Evolutionary conservation across 2,888 invertebrate genomes (phyloP), one percentile per base, ranked within the genome.

Genomic region (Apeira syringaria): DNA sequence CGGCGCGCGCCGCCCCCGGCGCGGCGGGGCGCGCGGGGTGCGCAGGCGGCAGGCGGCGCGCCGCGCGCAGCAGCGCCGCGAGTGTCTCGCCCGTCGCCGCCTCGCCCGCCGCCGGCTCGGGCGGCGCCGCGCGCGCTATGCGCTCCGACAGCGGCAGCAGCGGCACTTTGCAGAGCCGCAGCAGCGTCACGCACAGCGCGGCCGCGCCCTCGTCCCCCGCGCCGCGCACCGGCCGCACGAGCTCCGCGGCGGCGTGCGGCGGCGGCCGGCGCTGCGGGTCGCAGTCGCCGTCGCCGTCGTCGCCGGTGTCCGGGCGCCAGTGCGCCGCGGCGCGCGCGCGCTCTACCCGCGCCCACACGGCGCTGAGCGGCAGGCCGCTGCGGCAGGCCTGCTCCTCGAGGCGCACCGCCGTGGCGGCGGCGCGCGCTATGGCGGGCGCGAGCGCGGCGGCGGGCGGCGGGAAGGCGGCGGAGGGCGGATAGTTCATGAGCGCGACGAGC

Each of bases 261-360:
- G 95, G 94, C 76, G 93, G 94, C 53, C 95, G 92, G 68, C 94
- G 91, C 59, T 93, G 93, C 90, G 60, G 59, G 91, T 87, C 80
- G 78, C 64, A 92, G 26, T 94, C 93, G 61, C 93, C 91, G 65
- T 94, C 94, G 94, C 55, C 92, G 80, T 32, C 25, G 15, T 6
- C 50, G 27, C 30, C 93, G 91, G 17, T 26, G 85, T n/a, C 50
- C 92, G 94, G 93, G 22, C 94, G 85, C 92, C 94, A 96, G 77
- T 94, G 94, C 59, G 92, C 93, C 9, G 92, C 91, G 62, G 93
- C 94, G n/a, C 95, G 91, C 38, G 94, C 80, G 6, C 93, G 92
- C 79, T 95, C 96, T 45, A 94, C 92, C 47, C 96, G 91, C 55
- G 93, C 82, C 96, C 96, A 96, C 51, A 95, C 87, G 56, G 93